These are phyloP conservation scores for Taxidea taxus DNA, from an alignment of 2,113 vertebrate species.

Conservation along the genomic window DNA sequence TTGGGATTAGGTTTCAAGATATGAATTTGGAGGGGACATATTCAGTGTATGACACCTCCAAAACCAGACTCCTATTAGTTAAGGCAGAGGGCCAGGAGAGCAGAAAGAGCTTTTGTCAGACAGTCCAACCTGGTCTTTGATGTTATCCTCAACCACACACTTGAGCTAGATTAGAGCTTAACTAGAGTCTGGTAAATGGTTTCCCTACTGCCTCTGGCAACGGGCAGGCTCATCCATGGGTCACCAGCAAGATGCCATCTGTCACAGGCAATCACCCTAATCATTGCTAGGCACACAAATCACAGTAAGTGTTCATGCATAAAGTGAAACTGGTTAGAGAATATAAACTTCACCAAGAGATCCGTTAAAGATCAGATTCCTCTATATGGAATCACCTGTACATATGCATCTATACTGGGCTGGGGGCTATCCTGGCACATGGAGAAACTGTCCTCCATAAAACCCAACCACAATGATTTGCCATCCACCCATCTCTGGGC, in stretches of 20 bases:
- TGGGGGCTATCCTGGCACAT: background rate
- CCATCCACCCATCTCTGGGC: background rate
- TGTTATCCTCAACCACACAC: background rate
- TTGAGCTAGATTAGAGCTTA: background rate
- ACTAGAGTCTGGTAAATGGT: background rate
- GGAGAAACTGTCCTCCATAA: background rate
- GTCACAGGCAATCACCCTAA: background rate
- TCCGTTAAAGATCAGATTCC: background rate
- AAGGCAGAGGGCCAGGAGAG: background rate
- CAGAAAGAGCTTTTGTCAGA: background rate
- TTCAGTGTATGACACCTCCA: background rate
- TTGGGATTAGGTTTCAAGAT: background rate
- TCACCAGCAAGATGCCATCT: background rate
- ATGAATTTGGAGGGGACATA: background rate
- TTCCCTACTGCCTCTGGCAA: background rate
- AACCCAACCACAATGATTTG: background rate
- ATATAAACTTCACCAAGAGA: background rate
- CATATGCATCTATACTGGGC: background rate
- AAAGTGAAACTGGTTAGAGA: background rate
- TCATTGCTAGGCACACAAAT: background rate
- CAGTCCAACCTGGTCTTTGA: background rate
- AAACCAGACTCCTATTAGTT: background rate
- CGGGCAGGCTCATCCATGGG: background rate
- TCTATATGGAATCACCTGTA: background rate
- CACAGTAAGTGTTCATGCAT: background rate